phyloP scores from a whole-genome alignment of 2,888 invertebrate genomes.

The Nineta flava region DNA sequence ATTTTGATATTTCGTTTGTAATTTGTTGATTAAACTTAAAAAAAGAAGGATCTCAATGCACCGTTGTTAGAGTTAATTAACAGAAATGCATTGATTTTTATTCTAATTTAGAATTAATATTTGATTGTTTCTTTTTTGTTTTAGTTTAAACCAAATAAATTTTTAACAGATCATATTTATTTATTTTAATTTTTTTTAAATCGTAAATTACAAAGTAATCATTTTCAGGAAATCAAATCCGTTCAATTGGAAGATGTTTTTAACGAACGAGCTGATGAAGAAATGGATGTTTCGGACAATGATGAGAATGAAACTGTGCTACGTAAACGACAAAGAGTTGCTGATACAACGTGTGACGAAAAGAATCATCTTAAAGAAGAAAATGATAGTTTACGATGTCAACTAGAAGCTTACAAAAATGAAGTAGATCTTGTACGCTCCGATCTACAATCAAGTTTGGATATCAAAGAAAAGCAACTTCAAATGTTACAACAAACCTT shows the following conservation, averaged over 20 bases:
- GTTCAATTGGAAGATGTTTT: conserved; percentile 46
- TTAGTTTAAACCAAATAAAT: too few species aligned
- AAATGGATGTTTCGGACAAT: conserved; percentile 76
- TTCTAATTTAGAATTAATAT: neutral
- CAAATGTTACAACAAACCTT: conserved; percentile 50
- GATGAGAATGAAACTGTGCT: conserved; percentile 36
- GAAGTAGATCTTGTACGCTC: conserved; percentile 78
- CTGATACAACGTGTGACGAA: conserved; percentile 16
- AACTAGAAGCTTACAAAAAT: conserved; percentile 86
- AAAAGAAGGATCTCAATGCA: too few species aligned
- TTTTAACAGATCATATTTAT: too few species aligned
- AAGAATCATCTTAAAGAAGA: conserved; percentile 46
- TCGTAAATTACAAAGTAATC: neutral
- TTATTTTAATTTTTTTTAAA: too few species aligned
- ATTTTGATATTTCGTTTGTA: too few species aligned
- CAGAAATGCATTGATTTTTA: too few species aligned
- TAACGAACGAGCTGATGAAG: conserved; percentile 55
- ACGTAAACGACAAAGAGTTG: conserved; percentile 21
- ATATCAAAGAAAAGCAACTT: conserved; percentile 74
- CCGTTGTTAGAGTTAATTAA: too few species aligned
- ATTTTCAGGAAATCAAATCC: conserved; percentile 47
- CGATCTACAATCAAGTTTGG: conserved; percentile 61
- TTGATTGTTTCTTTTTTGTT: neutral
- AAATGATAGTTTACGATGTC: conserved; percentile 79
- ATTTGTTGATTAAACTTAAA: too few species aligned